These are phyloP conservation scores for Lasioglossum marginatum DNA, from an alignment of 2,888 invertebrate genomes.

Conservation along the genomic window DNA sequence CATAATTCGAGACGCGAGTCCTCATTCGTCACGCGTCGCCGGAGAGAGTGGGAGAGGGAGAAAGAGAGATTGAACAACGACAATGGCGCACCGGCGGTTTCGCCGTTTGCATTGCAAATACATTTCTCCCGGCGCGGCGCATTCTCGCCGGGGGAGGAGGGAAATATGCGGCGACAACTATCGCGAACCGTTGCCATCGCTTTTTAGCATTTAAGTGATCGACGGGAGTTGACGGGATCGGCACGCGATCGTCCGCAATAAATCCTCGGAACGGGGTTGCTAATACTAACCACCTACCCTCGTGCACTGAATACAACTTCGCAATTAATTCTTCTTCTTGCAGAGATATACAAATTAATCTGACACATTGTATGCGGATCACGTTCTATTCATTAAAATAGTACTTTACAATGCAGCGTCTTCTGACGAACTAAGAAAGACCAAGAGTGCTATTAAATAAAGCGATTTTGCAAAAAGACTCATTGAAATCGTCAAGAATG, in stretches of 20 bases:
- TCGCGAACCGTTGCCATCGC: conserved; percentile 68
- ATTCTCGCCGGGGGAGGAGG: conserved; percentile 5
- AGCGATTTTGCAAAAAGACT: not conserved
- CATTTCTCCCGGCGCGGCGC: conserved; percentile 4
- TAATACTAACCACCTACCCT: not conserved
- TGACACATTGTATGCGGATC: not conserved
- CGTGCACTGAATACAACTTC: not conserved
- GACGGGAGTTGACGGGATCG: conserved; percentile 67
- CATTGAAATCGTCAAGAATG: not conserved
- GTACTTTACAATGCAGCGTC: not conserved
- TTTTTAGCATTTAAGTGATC: conserved; percentile 69
- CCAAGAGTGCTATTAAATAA: not conserved
- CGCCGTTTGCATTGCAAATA: conserved; percentile 72
- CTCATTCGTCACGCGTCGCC: conserved; percentile 54
- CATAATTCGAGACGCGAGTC: conserved; percentile 38
- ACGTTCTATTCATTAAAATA: not conserved
- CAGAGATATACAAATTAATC: not conserved
- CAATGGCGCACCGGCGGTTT: conserved; percentile 62
- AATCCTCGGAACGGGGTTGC: conserved; percentile 6
- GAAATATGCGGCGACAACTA: conserved; percentile 22
- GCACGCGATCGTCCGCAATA: conserved; percentile 43
- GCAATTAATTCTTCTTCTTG: not conserved
- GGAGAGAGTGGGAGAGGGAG: not conserved
- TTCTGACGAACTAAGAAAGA: not conserved
- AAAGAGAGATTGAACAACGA: conserved; percentile 60